These are phyloP conservation scores for Tetragonisca angustula DNA, from an alignment of 2,888 invertebrate genomes.

Conservation along the genomic window DNA sequence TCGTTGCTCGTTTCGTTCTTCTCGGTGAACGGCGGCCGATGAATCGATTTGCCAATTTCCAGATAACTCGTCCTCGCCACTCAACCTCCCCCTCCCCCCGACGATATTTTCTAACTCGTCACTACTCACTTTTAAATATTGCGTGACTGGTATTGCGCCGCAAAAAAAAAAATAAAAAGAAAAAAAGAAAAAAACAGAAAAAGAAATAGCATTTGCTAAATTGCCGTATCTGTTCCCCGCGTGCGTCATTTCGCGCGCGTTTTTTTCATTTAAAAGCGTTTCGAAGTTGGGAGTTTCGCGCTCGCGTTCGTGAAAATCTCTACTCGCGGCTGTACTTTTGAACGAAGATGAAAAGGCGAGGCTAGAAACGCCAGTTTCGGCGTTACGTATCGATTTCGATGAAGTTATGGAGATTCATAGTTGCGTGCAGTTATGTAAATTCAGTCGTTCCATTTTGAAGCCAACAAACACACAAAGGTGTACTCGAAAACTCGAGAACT, in stretches of 20 bases:
- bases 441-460: too few species aligned
- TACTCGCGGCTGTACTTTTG: too few species aligned
- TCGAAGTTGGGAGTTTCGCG: too few species aligned
- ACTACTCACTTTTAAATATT: conserved; percentile 32
- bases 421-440: too few species aligned
- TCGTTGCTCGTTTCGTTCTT: conserved; percentile 23
- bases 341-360: background rate
- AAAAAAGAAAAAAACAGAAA: too few species aligned
- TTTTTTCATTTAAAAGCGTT: background rate
- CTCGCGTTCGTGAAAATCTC: too few species aligned
- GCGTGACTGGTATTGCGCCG: conserved; percentile 5
- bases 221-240: background rate
- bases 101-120: conserved; percentile 27
- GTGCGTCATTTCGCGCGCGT: background rate
- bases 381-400: background rate
- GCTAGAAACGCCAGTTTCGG: background rate
- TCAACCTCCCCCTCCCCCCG: background rate
- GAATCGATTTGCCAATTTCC: conserved; percentile 42
- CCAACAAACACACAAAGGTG: background rate
- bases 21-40: conserved; percentile 14
- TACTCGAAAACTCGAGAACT: background rate
- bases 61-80: conserved; percentile 36
- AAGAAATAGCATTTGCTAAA: background rate
- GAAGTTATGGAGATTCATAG: background rate
- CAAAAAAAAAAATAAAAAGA: background rate